Base-by-base conservation (phyloP, 2,888 invertebrate genomes). In the Blera fallax region DNA sequence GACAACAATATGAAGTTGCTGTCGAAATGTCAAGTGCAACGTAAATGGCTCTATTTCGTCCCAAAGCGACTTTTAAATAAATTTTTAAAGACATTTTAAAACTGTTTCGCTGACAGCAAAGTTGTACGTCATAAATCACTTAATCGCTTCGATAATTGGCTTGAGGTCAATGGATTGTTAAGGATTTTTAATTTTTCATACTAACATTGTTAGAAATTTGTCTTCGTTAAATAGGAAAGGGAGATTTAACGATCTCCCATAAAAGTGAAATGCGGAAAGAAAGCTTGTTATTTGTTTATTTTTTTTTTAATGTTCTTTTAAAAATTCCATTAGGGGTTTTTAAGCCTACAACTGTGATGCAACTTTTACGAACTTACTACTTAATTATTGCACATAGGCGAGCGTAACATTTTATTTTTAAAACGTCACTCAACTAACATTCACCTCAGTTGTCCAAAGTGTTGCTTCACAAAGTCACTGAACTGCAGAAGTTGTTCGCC, bases 1-100 rank as follows among this genome's bases (percentile, higher is more conserved):
- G 72, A 70, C 77, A 77, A 72, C 72, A 77, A 72, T 52, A 62
- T 83, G 78, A 73, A 73, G 77, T 77, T 54, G 67, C 72, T 83
- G 78, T 78, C 78, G 73, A 78, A 67, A 62, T 83, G 78, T 78
- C 83, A 83, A 73, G 45, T 60, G 21, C 52, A 65, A 67, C 65
- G 32, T 62, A 78, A 73, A 83, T 56, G 62, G 73, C 83, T 83
- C 62, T 73, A 83, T 83, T 83, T 83, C 56, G 56, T 52, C 16
- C 2, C 50, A 45, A 14, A 11, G 70, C 34, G 7, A 58, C 64
- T 65, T 67, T 62, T 83, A 78, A 73, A 83, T 83, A 67, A 73
- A 60, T 78, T 83, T 77, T 65, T 27, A 32, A 52, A 37, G 82
- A 69, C 81, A 81, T 56, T 81, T 70, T 74, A 24, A 37, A 74